Evolutionary conservation across 2,113 vertebrate species (phyloP), one percentile per base, ranked within the genome.

Genomic region (Gasterosteus aculeatus): DNA sequence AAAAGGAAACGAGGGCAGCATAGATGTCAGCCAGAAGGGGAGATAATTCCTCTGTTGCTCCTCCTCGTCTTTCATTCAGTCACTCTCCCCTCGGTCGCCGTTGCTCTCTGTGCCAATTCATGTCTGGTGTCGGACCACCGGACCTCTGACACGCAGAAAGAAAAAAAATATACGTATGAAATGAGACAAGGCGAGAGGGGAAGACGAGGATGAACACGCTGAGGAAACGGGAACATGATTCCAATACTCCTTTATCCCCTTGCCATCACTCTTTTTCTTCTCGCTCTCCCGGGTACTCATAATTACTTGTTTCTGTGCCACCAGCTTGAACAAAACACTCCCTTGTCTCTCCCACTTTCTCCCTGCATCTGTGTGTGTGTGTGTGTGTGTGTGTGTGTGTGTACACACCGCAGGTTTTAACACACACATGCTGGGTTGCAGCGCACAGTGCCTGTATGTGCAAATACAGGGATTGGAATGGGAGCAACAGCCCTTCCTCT

Each of bases 41-140:
- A 87, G 87, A 87, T 91, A 88, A 91, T 89, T 84, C 82, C 74
- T 79, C 83, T 91, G 86, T 84, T 89, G 76, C 85, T 84, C 33
- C 70, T 75, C 42, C 62, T 74, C 19, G 11, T 72, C 61, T 78
- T 29, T n/a, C 41, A 64, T 44, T 77, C 39, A 35, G 15, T 68
- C 44, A 41, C 39, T 67, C 66, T 42, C 57, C 69, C 67, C 44
- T 47, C 44, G 2, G 61, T 38, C 66, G 69, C 47, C 59, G 49
- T 62, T 44, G 12, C 75, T 70, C 62, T 71, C 64, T 56, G 59
- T 78, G 82, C 58, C 77, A 39, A 49, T 61, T 75, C 78, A 72
- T 79, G 69, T 88, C 51, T 72, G 64, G 54, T 88, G 85, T 89
- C 82, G 89, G 81, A 85, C 78, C 82, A 87, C 77, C 77, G 68